Percentiles rank a stretch among this genome's conserved stretches.
These are phyloP conservation scores for Corythaeola cristata DNA, from an alignment of 2,113 vertebrate species.

Conservation along the genomic window DNA sequence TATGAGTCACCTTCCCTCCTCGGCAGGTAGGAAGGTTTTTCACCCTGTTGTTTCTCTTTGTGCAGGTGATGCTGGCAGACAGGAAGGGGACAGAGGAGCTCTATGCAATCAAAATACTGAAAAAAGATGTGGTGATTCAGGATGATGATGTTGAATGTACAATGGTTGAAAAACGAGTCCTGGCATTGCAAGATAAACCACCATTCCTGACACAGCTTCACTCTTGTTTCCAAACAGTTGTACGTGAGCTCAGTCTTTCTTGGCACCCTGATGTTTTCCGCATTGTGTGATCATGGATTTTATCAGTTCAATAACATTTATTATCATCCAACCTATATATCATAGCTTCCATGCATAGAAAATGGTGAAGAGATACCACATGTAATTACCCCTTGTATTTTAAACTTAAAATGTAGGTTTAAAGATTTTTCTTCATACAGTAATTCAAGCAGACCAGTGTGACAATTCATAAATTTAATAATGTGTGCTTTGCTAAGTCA, in stretches of 20 bases:
- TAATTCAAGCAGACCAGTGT: background rate
- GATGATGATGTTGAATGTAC: slow-evolving; percentile 98
- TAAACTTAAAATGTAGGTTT: background rate
- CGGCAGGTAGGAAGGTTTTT: background rate
- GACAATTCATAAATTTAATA: background rate
- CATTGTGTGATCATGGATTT: background rate
- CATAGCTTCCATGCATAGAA: background rate
- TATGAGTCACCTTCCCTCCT: background rate
- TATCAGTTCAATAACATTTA: background rate
- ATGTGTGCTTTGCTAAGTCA: background rate
- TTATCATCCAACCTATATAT: background rate
- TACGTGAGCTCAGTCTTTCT: slow-evolving; percentile 63
- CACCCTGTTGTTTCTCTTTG: background rate
- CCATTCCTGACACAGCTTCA: slow-evolving; percentile 95
- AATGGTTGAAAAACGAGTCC: slow-evolving; percentile 97
- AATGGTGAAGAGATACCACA: background rate
- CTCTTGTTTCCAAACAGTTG: slow-evolving; percentile 98
- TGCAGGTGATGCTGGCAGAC: slow-evolving; percentile 95
- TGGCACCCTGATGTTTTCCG: background rate
- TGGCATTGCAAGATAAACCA: slow-evolving; percentile 90
- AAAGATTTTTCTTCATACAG: background rate
- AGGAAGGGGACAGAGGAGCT: slow-evolving; percentile 93
- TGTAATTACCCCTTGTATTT: background rate
- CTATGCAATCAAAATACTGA: slow-evolving; percentile 95
- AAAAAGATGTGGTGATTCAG: slow-evolving; percentile 99